Base-by-base conservation (phyloP, 92 coral and sea anemone genomes). In the Phymanthus crucifer region DNA sequence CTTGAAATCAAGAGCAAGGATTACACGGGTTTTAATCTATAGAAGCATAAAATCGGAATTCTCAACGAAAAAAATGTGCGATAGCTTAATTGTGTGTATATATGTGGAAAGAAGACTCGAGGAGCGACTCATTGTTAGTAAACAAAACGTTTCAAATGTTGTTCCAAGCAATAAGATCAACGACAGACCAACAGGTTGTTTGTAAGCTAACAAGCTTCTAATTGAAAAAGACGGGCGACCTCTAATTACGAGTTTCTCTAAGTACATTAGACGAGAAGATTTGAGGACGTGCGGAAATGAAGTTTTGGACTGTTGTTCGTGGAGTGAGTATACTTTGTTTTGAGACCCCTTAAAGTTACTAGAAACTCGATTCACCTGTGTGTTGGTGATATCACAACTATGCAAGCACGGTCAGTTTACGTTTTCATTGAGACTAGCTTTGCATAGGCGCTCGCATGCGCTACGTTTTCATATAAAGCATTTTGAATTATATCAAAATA, bases 381-480 rank as follows among this genome's bases (percentile, higher is more conserved):
- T 6, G 14, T 8, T 7, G 29, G 3, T 61, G 36, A 29, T 61
- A 61, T 23, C 68, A 34, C 19, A 12, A 32, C 24, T 77, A 23
- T 21, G 23, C 32, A 14, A 6, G 9, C 72, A 32, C 81, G 81
- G 35, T 77, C 33, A 26, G 48, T 7, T n/a, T 64, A 35, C 50
- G 23, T 77, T 77, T 73, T 64, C 57, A n/a, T n/a, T 64, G 81
- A 35, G 73, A 77, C 33, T 56, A 9, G 40, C 29, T 61, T 26
- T 61, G 33, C 32, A 61, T 61, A 24, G 16, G 68, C 13, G 34
- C 3, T 10, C 29, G 64, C 64, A 54, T 54, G n/a, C 68, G 35
- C 68, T 61, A 7, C 29, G 1, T n/a, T 61, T 58, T 61, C 14
- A n/a, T 34, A 61, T 61, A n/a, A 26, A 29, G 5, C 3, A 27